phyloP scores from a whole-genome alignment of 2,113 vertebrate species.

The Notiomystis cincta region DNA sequence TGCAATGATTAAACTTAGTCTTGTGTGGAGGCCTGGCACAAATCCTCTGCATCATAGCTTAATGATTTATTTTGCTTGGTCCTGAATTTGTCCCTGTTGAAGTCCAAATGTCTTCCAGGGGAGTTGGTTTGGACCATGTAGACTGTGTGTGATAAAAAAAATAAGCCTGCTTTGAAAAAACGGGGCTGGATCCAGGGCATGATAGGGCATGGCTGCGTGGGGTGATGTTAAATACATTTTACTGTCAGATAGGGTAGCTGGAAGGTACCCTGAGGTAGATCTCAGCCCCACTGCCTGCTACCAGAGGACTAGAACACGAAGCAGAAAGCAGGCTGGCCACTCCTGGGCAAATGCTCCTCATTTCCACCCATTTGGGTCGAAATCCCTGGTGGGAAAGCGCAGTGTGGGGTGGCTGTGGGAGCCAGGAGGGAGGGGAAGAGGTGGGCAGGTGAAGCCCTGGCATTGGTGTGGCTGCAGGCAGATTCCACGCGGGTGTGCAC shows the following conservation, averaged over 20 bases:
- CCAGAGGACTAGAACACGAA: not conserved
- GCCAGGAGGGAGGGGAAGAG: not conserved
- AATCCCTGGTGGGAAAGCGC: accelerated
- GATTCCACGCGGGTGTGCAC: not conserved
- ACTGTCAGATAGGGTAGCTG: not conserved
- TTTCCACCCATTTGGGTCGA: not conserved
- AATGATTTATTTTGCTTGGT: constrained; percentile 48
- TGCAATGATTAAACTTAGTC: constrained; percentile 33
- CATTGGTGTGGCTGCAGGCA: not conserved
- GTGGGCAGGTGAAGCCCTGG: not conserved
- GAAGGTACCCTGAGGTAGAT: not conserved
- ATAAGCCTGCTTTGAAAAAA: not conserved
- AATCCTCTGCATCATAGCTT: constrained; percentile 1
- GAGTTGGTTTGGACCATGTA: not conserved
- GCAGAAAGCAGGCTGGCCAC: not conserved
- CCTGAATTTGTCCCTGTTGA: not conserved
- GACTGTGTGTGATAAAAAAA: not conserved
- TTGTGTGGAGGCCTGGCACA: constrained; percentile 6
- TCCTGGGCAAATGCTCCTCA: not conserved
- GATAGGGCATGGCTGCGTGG: accelerated
- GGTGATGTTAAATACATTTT: accelerated
- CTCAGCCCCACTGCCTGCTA: not conserved
- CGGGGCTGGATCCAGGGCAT: accelerated
- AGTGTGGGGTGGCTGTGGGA: not conserved
- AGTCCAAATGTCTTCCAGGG: not conserved